A percentile compares a stretch with the other conserved stretches of the same genome.
Conservation (phyloP, 2,113 vertebrate genomes). For the Bolborhynchus lineola region DNA sequence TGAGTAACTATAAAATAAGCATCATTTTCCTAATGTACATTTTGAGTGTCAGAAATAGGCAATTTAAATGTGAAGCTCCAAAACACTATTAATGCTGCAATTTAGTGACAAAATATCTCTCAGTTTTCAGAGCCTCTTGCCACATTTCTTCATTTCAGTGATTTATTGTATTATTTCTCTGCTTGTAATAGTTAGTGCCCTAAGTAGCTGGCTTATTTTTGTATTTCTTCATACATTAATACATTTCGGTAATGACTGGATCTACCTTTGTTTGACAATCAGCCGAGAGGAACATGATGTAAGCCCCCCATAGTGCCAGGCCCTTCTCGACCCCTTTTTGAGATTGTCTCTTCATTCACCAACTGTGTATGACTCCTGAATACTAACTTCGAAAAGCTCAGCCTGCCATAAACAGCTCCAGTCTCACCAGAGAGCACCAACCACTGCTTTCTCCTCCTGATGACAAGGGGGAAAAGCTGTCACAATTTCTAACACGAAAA, state of each 20-base stretch:
- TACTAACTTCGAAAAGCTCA: conserved; percentile 48
- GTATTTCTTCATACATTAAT: conserved; percentile 58
- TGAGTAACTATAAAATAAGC: conserved; percentile 73
- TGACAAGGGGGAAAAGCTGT: not conserved
- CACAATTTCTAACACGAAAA: conserved; percentile 40
- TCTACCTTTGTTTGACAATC: conserved; percentile 71
- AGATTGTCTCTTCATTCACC: conserved; percentile 32
- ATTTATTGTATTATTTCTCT: conserved; percentile 72
- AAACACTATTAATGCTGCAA: conserved; percentile 71
- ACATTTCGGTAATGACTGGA: conserved; percentile 31
- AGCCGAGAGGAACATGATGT: conserved; percentile 46
- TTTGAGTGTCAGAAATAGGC: conserved; percentile 72
- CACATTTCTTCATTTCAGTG: conserved; percentile 71
- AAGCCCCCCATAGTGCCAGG: not conserved
- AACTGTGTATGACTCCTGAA: conserved; percentile 41
- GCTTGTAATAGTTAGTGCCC: conserved; percentile 54
- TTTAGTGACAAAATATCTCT: conserved; percentile 72
- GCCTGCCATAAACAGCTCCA: conserved; percentile 16
- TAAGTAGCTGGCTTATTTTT: conserved; percentile 64
- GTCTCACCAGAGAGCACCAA: conserved; percentile 15
- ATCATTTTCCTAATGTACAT: conserved; percentile 75
- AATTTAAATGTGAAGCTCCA: conserved; percentile 71
- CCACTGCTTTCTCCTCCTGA: conserved; percentile 35
- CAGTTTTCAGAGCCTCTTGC: conserved; percentile 65
- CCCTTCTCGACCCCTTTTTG: conserved; percentile 13